phyloP scores from a whole-genome alignment of 2,888 invertebrate genomes.

The Drosophila stalkeri region DNA sequence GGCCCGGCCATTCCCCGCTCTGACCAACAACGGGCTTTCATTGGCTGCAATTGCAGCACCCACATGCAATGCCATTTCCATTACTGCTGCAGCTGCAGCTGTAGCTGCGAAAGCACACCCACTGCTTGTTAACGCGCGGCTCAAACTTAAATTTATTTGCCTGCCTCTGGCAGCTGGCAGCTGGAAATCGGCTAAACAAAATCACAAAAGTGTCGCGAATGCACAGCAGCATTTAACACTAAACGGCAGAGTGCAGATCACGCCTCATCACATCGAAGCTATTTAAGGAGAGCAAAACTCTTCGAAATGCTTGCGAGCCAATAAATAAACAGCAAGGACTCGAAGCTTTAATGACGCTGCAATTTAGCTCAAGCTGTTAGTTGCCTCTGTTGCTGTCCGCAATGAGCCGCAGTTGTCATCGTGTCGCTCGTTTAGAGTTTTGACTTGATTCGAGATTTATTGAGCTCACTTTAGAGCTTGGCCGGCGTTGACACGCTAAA shows the following conservation, averaged over 20 bases:
- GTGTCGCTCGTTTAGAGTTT: constrained; percentile 30
- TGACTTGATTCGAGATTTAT: constrained; percentile 62
- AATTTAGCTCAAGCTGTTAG: constrained; percentile 46
- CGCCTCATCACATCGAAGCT: neutral
- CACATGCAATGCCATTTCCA: neutral
- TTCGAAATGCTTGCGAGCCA: constrained; percentile 29
- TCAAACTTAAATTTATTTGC: constrained; percentile 67
- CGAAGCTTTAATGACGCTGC: constrained; percentile 63
- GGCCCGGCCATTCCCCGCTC: neutral
- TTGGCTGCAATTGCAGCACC: constrained; percentile 58
- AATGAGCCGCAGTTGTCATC: constrained; percentile 27
- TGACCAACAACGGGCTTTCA: constrained; percentile 47
- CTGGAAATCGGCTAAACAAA: constrained; percentile 53
- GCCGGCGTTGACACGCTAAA: constrained; percentile 58
- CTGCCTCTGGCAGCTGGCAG: constrained; percentile 69
- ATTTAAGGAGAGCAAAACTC: neutral
- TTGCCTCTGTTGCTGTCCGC: constrained; percentile 21
- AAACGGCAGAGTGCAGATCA: constrained; percentile 24
- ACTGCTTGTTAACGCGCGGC: constrained; percentile 43
- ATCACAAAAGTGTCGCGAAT: constrained; percentile 22
- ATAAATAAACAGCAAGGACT: constrained; percentile 14
- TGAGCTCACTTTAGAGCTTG: constrained; percentile 35
- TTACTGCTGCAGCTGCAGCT: neutral
- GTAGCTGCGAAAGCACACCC: constrained; percentile 17
- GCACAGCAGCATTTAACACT: constrained; percentile 41